Conservation (phyloP, 2,797 vertebrate genomes). For the Ceryle rudis region DNA sequence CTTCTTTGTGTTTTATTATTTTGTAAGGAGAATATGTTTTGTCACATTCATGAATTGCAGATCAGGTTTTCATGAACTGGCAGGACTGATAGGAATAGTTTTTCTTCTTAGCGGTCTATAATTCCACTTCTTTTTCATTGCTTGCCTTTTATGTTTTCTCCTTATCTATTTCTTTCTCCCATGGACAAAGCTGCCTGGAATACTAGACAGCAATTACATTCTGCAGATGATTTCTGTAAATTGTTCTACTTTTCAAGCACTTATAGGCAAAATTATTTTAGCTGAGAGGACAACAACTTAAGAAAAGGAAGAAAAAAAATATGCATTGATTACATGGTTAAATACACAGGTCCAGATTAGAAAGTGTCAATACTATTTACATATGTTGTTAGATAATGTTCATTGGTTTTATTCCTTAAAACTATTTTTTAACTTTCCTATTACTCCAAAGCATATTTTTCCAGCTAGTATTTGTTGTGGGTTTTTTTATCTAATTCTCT, state of each 20-base stretch:
- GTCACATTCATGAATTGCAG: constrained; percentile 55
- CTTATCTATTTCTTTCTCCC: constrained; percentile 17
- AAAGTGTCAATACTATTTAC: neutral
- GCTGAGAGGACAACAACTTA: neutral
- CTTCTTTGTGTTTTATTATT: constrained; percentile 22
- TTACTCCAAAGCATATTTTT: neutral
- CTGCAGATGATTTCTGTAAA: constrained; percentile 10
- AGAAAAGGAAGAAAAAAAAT: neutral
- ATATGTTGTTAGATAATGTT: neutral
- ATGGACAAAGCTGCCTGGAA: neutral
- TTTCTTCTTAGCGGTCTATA: constrained; percentile 29
- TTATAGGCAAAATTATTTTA: neutral
- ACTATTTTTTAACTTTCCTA: neutral
- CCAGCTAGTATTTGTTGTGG: neutral
- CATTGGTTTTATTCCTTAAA: neutral
- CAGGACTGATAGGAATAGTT: constrained; percentile 33
- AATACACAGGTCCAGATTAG: neutral
- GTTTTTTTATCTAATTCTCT: neutral
- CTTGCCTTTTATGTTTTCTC: neutral
- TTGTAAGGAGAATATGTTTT: constrained; percentile 30
- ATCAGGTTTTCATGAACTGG: constrained; percentile 43
- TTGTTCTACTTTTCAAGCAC: neutral
- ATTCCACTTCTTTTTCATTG: neutral
- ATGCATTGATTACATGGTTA: neutral
- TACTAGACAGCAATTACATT: constrained; percentile 20